Percentiles rank a stretch among this genome's conserved stretches.
Evolutionary conservation across 2,113 vertebrate genomes (phyloP).

Genomic region (Indri indri): DNA sequence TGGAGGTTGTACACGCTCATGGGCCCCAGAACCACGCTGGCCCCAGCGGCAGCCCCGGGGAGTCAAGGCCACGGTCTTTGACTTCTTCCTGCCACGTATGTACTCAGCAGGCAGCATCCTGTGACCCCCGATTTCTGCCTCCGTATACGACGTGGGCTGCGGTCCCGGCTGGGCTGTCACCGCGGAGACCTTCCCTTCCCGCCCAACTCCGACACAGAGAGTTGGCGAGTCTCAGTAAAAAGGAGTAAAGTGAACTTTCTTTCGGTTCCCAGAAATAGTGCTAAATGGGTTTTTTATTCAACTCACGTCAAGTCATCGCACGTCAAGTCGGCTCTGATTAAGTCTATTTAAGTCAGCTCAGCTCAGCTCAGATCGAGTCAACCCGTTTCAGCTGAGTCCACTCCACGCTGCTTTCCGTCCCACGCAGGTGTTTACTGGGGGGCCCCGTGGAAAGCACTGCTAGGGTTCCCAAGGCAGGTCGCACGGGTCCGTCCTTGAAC

Average conservation of each 20-base stretch:
- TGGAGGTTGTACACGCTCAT: accelerated
- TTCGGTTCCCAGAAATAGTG: neutral
- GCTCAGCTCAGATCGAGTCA: neutral
- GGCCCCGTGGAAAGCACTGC: accelerated
- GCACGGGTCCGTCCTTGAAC: neutral
- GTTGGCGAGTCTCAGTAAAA: neutral
- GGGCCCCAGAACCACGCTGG: accelerated
- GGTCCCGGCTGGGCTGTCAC: too few relatives aligned
- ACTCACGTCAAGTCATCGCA: neutral
- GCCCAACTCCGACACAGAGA: neutral
- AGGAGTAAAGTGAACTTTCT: neutral
- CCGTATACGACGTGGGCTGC: too few relatives aligned
- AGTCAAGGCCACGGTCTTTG: neutral
- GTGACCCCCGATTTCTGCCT: neutral
- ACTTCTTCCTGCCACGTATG: neutral
- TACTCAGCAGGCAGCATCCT: accelerated
- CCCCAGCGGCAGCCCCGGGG: neutral
- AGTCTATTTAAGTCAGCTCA: neutral
- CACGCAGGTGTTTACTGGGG: accelerated
- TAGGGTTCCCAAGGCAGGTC: neutral
- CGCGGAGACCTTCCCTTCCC: neutral
- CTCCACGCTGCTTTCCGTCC: neutral
- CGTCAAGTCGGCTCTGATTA: neutral
- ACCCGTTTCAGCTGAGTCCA: accelerated
- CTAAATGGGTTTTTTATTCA: neutral